Evolutionary conservation across 2,113 vertebrate species (phyloP).

Genomic region (Physeter macrocephalus): DNA sequence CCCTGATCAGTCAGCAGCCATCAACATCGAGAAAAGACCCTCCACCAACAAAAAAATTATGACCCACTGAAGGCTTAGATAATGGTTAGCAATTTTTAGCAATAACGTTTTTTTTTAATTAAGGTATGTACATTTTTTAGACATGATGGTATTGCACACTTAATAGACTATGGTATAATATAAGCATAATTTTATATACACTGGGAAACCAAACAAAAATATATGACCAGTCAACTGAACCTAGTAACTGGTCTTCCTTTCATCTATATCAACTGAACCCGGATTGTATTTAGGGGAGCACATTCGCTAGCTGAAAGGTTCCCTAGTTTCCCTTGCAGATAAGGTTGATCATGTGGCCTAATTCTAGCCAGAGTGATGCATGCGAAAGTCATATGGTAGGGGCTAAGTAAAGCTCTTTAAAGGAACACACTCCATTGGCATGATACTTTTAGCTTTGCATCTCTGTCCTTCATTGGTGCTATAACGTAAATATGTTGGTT

Average conservation of each 20-base stretch:
- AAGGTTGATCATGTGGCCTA: not conserved
- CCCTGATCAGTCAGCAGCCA: not conserved
- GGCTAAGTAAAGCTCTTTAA: not conserved
- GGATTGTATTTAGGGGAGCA: not conserved
- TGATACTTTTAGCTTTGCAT: not conserved
- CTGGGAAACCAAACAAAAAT: not conserved
- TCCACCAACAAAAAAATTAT: not conserved
- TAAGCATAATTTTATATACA: not conserved
- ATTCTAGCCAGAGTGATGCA: not conserved
- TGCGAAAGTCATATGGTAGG: not conserved
- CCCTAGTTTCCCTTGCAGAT: not conserved
- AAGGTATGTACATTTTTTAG: not conserved
- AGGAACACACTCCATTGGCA: accelerated
- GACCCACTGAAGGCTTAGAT: not conserved
- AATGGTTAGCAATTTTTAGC: not conserved
- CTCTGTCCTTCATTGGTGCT: not conserved
- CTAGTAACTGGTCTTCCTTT: not conserved
- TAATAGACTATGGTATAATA: not conserved
- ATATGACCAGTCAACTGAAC: too few relatives aligned
- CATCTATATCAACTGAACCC: not conserved
- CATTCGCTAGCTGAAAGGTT: not conserved
- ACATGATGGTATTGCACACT: not conserved
- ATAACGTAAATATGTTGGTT: not conserved
- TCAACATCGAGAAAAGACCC: not conserved
- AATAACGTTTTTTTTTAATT: not conserved